These are phyloP conservation scores for Mimachlamys varia DNA, from an alignment of 2,888 invertebrate genomes.

Conservation along the genomic window DNA sequence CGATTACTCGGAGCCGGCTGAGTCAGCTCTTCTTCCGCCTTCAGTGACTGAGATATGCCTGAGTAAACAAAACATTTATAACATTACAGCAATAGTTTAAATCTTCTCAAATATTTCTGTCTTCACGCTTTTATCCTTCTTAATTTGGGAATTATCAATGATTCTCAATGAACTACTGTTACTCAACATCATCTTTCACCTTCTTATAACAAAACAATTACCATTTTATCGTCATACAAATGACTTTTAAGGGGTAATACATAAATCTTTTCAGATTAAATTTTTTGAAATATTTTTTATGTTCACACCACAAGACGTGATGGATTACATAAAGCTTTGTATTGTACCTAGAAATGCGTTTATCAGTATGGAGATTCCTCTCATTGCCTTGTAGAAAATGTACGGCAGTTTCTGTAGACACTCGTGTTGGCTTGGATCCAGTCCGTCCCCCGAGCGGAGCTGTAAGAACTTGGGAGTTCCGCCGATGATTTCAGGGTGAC, in stretches of 20 bases:
- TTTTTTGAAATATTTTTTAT: no score
- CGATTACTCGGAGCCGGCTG: constrained; percentile 40
- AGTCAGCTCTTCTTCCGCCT: constrained; percentile 42
- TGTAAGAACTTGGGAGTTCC: constrained; percentile 90
- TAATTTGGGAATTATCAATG: no score
- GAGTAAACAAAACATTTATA: background rate
- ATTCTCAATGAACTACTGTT: no score
- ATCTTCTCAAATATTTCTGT: no score
- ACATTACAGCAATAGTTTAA: no score
- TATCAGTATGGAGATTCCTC: constrained; percentile 95
- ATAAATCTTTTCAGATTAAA: no score
- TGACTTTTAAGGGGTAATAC: no score
- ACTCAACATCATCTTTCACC: no score
- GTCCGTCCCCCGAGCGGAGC: constrained; percentile 87
- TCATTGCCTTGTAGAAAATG: constrained; percentile 96
- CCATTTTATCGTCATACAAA: no score
- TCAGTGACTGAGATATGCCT: constrained; percentile 49
- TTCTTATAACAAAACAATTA: no score
- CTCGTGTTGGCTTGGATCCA: constrained; percentile 94
- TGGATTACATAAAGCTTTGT: background rate
- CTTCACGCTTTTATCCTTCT: no score
- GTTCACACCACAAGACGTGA: no score
- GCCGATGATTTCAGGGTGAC: constrained; percentile 83
- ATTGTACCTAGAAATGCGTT: constrained; percentile 95
- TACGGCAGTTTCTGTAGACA: constrained; percentile 86